Base-by-base conservation (phyloP, 2,888 invertebrate genomes). In the Liposcelis brunnea region DNA sequence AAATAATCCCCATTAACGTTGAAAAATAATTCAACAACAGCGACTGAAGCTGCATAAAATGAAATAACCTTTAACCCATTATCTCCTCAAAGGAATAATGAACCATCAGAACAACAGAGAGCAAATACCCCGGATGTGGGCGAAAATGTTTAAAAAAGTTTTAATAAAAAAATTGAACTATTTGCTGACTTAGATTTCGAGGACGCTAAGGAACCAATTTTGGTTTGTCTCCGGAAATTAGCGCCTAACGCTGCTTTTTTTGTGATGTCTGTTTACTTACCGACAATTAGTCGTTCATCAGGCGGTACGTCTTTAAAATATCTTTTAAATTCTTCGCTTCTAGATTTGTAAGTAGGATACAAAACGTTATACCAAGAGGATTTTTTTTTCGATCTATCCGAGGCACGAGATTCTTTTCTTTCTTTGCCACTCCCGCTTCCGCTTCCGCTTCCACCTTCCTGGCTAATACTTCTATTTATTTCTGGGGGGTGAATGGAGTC, bases 261-360 rank as follows among this genome's bases (percentile, higher is more conserved):
- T 32, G 5, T 35, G 33, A 18, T 35, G 10, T 10, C 2, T 19
- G 33, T 18, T 10, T 55, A 64, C 75, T 70, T 62, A 91, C 93
- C 94, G 54, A 93, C 91, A 61, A 94, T 81, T 52, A 94, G 75
- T 55, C 91, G 71, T 62, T 94, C 93, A 56, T 90, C 87, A 49
- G 78, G 76, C 1, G 93, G 91, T 51, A 94, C 74, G 48, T 87
- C 86, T 61, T 86, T 89, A 64, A 95, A 95, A 50, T 90, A 76
- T 58, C 82, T 73, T 59, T 83, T 89, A 63, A 93, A 94, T 65
- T 94, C 91, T 56, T 87, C 87, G 3, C 84, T 83, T 54, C 89
- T 74, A 49, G 87, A 87, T 66, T 94, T 94, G 63, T 95, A 95
- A 0, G 89, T 90, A 32, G 94, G 91, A 64, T 84, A 83, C 34